phyloP scores from a whole-genome alignment of 2,888 invertebrate species.

The Machimus atricapillus region DNA sequence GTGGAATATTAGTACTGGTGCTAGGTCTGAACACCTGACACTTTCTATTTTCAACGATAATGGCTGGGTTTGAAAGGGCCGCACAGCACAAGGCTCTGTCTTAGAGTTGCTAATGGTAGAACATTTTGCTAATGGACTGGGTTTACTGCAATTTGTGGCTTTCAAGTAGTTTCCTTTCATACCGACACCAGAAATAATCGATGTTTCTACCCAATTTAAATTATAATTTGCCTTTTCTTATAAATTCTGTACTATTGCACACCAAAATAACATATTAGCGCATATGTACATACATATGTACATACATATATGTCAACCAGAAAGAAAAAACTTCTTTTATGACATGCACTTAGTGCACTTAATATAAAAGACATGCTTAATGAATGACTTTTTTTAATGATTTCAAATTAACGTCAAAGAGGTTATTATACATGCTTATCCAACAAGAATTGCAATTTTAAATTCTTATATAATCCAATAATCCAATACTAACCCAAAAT shows the following conservation, averaged over 20 bases:
- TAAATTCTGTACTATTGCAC: not conserved
- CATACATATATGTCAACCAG: not conserved
- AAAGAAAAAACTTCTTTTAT: not conserved
- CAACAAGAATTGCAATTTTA: too few relatives aligned
- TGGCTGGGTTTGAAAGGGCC: conserved; percentile 3
- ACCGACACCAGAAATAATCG: not conserved
- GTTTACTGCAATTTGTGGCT: not conserved
- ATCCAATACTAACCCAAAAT: too few relatives aligned
- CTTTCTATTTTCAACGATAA: conserved; percentile 21
- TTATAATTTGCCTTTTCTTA: not conserved
- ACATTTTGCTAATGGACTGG: not conserved
- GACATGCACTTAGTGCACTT: not conserved
- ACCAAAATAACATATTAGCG: not conserved
- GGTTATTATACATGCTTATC: too few relatives aligned
- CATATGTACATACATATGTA: too few relatives aligned
- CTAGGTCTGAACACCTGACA: conserved; percentile 21
- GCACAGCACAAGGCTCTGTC: not conserved
- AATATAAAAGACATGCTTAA: too few relatives aligned
- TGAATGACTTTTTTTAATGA: too few relatives aligned
- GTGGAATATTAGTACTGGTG: not conserved
- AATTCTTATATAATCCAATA: too few relatives aligned
- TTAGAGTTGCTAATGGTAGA: not conserved
- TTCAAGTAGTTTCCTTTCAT: not conserved
- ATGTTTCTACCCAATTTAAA: not conserved
- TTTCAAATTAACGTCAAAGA: too few relatives aligned